Evolutionary conservation across 2,797 vertebrate genomes (phyloP).

Genomic region (Lerista edwardsae): DNA sequence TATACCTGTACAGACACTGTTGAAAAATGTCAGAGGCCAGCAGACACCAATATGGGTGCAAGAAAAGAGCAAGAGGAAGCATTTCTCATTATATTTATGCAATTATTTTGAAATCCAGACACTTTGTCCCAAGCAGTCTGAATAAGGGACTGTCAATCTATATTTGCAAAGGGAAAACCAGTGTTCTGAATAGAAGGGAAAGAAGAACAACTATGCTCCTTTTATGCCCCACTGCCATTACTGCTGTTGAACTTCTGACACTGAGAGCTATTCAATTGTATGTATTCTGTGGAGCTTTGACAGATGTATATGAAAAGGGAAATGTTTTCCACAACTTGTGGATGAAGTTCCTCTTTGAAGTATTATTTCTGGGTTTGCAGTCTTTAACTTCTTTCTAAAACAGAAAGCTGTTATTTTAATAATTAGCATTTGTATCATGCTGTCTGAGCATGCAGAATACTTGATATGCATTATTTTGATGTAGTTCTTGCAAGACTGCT

Average conservation of each 20-base stretch:
- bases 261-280: not conserved
- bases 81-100: too few species aligned
- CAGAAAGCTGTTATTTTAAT: rapidly evolving
- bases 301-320: not conserved
- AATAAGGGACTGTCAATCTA: too few species aligned
- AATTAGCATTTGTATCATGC: too few species aligned
- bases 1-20: too few species aligned
- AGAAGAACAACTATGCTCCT: not conserved
- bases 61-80: too few species aligned
- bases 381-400: not conserved
- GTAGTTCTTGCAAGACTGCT: too few species aligned
- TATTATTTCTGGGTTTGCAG: not conserved
- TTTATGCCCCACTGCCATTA: not conserved
- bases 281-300: not conserved
- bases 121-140: too few species aligned
- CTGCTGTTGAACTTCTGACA: not conserved
- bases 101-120: too few species aligned
- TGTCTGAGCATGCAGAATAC: too few species aligned
- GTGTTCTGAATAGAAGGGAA: not conserved
- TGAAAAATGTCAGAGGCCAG: too few species aligned
- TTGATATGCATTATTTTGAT: too few species aligned
- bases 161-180: not conserved
- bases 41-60: too few species aligned
- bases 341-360: not conserved
- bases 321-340: not conserved